Percentiles rank a stretch among this genome's conserved stretches.
Conservation (phyloP, 2,113 vertebrate species). For the Centropus bengalensis region DNA sequence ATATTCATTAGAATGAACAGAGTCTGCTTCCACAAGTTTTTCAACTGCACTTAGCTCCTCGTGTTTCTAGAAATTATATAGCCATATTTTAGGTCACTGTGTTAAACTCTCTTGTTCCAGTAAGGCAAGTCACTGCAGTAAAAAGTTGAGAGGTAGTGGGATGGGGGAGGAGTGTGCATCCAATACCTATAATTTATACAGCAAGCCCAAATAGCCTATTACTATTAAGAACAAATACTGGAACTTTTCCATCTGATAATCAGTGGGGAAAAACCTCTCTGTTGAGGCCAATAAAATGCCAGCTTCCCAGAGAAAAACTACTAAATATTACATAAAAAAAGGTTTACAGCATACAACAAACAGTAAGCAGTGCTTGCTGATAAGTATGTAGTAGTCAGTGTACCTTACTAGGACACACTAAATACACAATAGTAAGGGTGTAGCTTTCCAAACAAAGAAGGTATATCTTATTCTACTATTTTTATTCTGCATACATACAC, state of each 20-base stretch:
- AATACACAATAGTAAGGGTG: not conserved
- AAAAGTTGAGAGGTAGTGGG: not conserved
- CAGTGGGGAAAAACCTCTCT: not conserved
- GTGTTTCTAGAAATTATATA: not conserved
- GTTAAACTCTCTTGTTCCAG: not conserved
- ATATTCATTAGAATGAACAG: not conserved
- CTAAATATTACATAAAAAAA: not conserved
- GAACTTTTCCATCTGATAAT: not conserved
- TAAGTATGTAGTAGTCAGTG: not conserved
- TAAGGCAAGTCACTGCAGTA: not conserved
- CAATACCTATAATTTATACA: not conserved
- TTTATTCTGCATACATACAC: not conserved
- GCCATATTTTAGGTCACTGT: not conserved
- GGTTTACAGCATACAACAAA: not conserved
- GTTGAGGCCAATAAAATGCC: not conserved
- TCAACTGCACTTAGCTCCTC: not conserved
- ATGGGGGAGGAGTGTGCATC: not conserved
- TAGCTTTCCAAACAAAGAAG: not conserved
- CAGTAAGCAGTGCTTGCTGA: not conserved
- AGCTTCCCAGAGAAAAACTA: not conserved
- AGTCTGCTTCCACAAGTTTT: not conserved
- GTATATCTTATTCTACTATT: not conserved
- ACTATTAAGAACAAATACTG: not conserved
- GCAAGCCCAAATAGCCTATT: not conserved
- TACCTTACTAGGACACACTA: not conserved